Conservation (phyloP, 2,113 vertebrate species). For the Archocentrus centrarchus region DNA sequence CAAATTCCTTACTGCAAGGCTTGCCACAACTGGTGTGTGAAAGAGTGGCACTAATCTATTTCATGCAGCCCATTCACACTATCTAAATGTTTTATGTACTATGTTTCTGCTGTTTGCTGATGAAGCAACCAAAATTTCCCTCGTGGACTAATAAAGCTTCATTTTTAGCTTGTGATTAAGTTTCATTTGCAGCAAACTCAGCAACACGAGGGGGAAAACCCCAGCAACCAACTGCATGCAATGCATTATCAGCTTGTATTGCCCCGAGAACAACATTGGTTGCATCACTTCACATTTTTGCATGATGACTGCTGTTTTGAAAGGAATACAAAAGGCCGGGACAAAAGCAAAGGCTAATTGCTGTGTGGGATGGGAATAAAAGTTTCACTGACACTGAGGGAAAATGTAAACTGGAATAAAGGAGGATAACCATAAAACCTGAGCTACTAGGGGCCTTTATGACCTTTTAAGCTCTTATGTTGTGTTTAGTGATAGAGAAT, state of each 20-base stretch:
- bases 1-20: background rate
- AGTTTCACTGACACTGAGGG: constrained; percentile 12
- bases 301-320: constrained; percentile 52
- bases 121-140: constrained; percentile 53
- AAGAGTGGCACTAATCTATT: background rate
- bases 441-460: constrained; percentile 10
- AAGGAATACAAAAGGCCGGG: constrained; percentile 2
- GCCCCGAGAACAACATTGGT: constrained; percentile 53
- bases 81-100: constrained; percentile 10
- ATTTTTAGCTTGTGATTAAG: constrained; percentile 51
- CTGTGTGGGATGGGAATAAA: constrained; percentile 40
- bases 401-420: constrained; percentile 17
- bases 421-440: background rate
- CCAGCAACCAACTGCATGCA: constrained; percentile 23
- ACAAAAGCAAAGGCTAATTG: constrained; percentile 39
- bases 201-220: constrained; percentile 22
- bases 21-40: background rate
- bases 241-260: constrained; percentile 53
- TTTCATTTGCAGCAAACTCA: constrained; percentile 36
- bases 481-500: constrained; percentile 1
- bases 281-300: constrained; percentile 70
- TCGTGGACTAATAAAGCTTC: constrained; percentile 45
- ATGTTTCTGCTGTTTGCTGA: constrained; percentile 43
- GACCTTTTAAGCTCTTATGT: constrained; percentile 12
- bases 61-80: background rate